phyloP scores from a whole-genome alignment of 37 sponge, comb jelly and placozoan genomes.

The Bolinopsis microptera region DNA sequence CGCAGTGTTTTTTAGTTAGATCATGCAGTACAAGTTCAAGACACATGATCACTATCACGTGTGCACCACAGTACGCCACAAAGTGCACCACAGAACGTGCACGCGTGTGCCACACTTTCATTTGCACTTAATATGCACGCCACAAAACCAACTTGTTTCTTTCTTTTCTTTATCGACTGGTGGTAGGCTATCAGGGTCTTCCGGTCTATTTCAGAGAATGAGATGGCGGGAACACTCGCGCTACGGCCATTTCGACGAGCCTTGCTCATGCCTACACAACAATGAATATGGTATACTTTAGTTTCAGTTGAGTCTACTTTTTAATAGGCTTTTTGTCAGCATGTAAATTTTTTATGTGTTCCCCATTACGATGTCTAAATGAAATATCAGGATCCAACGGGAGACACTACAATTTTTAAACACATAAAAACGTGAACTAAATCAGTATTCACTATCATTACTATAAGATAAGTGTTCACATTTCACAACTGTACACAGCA shows the following conservation, averaged over 20 bases:
- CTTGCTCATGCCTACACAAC: not conserved
- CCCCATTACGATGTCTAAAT: not conserved
- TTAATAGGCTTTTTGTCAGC: not conserved
- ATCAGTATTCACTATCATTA: not conserved
- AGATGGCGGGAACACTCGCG: not conserved
- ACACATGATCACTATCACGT: not conserved
- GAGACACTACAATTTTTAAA: not conserved
- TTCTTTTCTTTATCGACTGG: not conserved
- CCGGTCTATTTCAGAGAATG: not conserved
- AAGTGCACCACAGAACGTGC: no score
- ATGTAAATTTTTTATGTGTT: not conserved
- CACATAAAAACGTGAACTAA: not conserved
- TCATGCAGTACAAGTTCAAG: not conserved
- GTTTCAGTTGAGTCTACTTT: not conserved
- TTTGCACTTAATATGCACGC: no score
- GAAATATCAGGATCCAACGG: not conserved
- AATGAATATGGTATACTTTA: not conserved
- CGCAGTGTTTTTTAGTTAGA: not conserved
- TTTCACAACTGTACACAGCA: no score
- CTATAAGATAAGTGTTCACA: no score
- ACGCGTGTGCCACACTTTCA: no score
- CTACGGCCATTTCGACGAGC: not conserved
- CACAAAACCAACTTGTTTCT: not conserved
- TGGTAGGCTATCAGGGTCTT: not conserved
- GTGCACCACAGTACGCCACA: not conserved